A percentile compares a stretch with the other conserved stretches of the same genome.
Evolutionary conservation across 2,113 vertebrate genomes (phyloP).

Genomic region (Smithornis capensis): DNA sequence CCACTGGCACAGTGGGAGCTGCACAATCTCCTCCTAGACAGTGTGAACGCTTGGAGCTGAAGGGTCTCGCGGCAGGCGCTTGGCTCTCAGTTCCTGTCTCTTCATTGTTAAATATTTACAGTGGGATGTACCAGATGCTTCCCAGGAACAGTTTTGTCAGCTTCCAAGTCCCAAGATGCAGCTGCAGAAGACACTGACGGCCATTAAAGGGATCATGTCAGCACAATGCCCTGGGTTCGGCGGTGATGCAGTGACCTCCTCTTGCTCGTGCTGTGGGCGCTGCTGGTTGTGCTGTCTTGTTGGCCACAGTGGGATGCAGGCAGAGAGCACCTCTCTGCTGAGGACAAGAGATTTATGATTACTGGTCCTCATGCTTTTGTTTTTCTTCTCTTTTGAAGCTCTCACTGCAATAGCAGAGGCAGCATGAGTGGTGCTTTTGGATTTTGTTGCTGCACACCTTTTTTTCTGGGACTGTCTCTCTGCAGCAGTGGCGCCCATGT

Average conservation of each 20-base stretch:
- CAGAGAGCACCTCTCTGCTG: not conserved
- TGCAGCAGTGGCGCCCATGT: rapidly evolving
- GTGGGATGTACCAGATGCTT: conserved; percentile 44
- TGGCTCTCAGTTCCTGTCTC: not conserved
- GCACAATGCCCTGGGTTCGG: rapidly evolving
- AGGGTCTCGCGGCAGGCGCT: not conserved
- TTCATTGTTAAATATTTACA: conserved; percentile 23
- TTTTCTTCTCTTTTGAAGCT: not conserved
- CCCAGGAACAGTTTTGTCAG: conserved; percentile 33
- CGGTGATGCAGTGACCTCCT: not conserved
- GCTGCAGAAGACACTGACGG: not conserved
- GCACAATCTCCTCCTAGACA: not conserved
- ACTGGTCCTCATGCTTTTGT: not conserved
- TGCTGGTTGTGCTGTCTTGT: not conserved
- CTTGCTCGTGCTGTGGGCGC: rapidly evolving
- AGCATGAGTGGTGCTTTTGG: not conserved
- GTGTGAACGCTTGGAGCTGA: not conserved
- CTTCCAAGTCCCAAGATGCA: conserved; percentile 29
- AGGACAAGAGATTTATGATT: conserved; percentile 20
- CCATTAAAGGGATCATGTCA: conserved; percentile 12
- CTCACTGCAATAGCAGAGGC: not conserved
- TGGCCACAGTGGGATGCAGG: rapidly evolving
- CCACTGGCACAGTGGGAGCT: not conserved
- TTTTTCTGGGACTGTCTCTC: not conserved
- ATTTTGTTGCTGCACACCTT: not conserved